phyloP scores from a whole-genome alignment of 2,888 invertebrate species.

The Lypha dubia region DNA sequence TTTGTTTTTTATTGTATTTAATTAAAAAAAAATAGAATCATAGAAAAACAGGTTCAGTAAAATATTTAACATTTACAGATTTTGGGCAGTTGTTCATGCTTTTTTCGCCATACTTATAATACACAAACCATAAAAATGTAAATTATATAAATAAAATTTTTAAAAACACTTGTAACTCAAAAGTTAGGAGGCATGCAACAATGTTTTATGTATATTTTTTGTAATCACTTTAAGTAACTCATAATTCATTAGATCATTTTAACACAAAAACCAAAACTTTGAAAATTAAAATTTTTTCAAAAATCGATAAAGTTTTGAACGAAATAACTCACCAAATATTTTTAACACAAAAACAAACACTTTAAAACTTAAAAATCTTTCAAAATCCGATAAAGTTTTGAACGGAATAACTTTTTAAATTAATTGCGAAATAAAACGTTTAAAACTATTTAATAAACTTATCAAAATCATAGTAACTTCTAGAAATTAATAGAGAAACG shows the following conservation, averaged over 20 bases:
- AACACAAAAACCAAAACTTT: slow-evolving; percentile 54
- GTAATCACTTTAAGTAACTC: slow-evolving; percentile 49
- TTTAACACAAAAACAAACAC: slow-evolving; percentile 50
- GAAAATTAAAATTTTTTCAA: slow-evolving; percentile 27
- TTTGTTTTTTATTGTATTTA: slow-evolving; percentile 24
- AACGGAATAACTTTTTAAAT: slow-evolving; percentile 15
- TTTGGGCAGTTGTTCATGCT: slow-evolving; percentile 65
- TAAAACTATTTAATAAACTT: slow-evolving; percentile 25
- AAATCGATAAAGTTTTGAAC: slow-evolving; percentile 45
- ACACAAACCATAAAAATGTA: slow-evolving; percentile 74
- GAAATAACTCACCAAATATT: slow-evolving; percentile 47
- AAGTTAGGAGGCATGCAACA: slow-evolving; percentile 71
- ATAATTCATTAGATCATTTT: slow-evolving; percentile 53
- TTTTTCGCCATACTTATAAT: slow-evolving; percentile 60
- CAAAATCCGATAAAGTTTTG: slow-evolving; percentile 41
- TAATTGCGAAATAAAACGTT: slow-evolving; percentile 10
- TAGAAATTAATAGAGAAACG: slow-evolving; percentile 48
- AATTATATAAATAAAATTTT: slow-evolving; percentile 61
- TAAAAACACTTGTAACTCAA: slow-evolving; percentile 71
- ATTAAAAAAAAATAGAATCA: slow-evolving; percentile 46
- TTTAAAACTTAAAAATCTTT: slow-evolving; percentile 30
- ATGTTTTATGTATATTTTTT: slow-evolving; percentile 34
- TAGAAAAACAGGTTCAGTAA: slow-evolving; percentile 50
- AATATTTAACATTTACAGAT: slow-evolving; percentile 57
- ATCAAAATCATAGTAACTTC: slow-evolving; percentile 36